Base-by-base conservation (phyloP, 2,113 vertebrate species). In the Abramis brama region DNA sequence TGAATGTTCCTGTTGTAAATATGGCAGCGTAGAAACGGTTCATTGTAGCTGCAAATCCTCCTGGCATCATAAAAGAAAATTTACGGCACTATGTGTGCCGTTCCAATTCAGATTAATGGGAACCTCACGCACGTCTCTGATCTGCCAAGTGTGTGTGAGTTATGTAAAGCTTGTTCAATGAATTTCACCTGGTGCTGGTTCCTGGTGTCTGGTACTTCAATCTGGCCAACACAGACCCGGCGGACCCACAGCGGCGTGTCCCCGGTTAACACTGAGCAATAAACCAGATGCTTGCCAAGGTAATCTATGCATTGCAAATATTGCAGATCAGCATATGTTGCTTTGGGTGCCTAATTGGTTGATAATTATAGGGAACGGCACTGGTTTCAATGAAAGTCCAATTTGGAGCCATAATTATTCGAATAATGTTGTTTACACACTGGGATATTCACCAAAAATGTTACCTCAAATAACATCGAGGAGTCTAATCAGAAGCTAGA, bases 51-150 rank as follows among this genome's bases (percentile, higher is more conserved):
- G 86, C 59, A 82, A 89, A 90, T 91, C 89, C 89, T 87, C 80
- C 89, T 91, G 92, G 93, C 82, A 82, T 93, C 92, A 91, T 94
- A 94, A 94, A 94, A 94, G 84, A 82, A 74, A 82, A 87, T 84
- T 91, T 87, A 87, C 73, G 68, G 83, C 86, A 13, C 77, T 91
- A 89, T 90, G 89, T 86, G 91, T 89, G 89, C 87, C 86, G 88
- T 90, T 90, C 50, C 87, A 83, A 87, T 87, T 89, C 89, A 79
- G 88, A 90, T 89, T 94, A 92, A 93, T 91, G 91, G 91, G 89
- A 76, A 57, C 79, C 79, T 85, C 85, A 87, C 85, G 83, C 83
- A 79, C 70, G 73, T 79, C 77, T 89, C 74, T 86, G 79, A 82
- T 90, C 70, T 89, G 90, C 88, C 88, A 88, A 90, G 88, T 87